phyloP scores from a whole-genome alignment of 2,797 vertebrate genomes.

The Scleropages formosus region DNA sequence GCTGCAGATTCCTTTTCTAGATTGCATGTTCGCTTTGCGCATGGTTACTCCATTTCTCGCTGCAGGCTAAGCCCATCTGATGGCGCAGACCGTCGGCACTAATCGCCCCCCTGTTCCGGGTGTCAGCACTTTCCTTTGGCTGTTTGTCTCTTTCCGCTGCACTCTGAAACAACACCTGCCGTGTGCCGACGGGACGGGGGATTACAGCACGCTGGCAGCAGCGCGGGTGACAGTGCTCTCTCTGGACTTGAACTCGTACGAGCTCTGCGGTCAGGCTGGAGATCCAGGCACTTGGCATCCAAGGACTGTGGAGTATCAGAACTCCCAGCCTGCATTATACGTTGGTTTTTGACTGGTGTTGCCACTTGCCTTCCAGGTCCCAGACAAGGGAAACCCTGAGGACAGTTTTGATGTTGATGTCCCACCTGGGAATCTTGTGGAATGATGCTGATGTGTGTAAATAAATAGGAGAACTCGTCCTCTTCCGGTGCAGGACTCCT shows the following conservation, averaged over 20 bases:
- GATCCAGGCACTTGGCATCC: no score
- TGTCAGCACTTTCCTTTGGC: constrained; percentile 34
- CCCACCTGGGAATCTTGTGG: no score
- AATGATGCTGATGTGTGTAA: no score
- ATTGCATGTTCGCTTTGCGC: constrained; percentile 14
- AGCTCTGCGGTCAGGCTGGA: background rate
- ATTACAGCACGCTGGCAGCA: background rate
- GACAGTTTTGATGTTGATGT: no score
- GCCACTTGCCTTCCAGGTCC: no score
- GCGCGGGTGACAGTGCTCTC: background rate
- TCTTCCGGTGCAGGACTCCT: no score
- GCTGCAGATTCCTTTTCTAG: background rate
- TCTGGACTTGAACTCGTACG: background rate
- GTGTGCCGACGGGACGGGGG: background rate
- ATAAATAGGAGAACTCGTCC: no score
- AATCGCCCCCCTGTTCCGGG: constrained; percentile 8
- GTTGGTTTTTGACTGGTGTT: no score
- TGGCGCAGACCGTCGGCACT: constrained; percentile 8
- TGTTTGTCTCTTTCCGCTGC: constrained; percentile 7
- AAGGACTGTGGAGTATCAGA: no score
- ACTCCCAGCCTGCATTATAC: no score
- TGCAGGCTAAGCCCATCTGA: background rate
- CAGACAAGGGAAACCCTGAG: no score
- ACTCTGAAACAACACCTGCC: constrained; percentile 19
- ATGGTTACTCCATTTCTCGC: constrained; percentile 28